These are phyloP conservation scores for Muntiacus muntjak DNA, from an alignment of 2,113 vertebrate species.

Conservation along the genomic window DNA sequence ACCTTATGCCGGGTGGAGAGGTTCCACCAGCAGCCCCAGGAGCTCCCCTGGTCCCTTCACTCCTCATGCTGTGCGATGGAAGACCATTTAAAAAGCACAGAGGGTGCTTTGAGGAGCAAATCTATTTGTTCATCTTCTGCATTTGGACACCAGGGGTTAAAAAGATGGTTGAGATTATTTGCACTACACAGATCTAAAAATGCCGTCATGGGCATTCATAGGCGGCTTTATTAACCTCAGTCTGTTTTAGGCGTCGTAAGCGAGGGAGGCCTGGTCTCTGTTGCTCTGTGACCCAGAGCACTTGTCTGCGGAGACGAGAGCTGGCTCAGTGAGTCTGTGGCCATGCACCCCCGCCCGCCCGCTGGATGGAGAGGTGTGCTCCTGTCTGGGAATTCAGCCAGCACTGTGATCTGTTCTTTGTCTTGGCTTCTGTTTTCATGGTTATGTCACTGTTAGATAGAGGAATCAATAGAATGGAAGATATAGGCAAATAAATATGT, in stretches of 20 bases:
- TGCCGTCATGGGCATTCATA: background rate
- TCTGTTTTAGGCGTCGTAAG: background rate
- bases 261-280: background rate
- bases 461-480: background rate
- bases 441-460: background rate
- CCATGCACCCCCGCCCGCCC: fast-evolving
- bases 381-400: slow-evolving; percentile 37
- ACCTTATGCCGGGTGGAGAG: background rate
- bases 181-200: background rate
- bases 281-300: background rate
- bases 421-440: slow-evolving; percentile 27
- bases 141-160: background rate
- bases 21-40: background rate
- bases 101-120: background rate
- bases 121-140: background rate
- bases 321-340: background rate
- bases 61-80: background rate
- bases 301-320: background rate
- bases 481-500: slow-evolving; percentile 7
- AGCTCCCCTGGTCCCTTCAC: background rate
- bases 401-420: background rate
- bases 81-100: background rate
- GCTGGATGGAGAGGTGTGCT: background rate
- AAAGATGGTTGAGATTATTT: background rate
- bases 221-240: background rate